These are phyloP conservation scores for Patiria pectinifera DNA, from an alignment of 53 echinoderm and acorn worm genomes.

Conservation along the genomic window DNA sequence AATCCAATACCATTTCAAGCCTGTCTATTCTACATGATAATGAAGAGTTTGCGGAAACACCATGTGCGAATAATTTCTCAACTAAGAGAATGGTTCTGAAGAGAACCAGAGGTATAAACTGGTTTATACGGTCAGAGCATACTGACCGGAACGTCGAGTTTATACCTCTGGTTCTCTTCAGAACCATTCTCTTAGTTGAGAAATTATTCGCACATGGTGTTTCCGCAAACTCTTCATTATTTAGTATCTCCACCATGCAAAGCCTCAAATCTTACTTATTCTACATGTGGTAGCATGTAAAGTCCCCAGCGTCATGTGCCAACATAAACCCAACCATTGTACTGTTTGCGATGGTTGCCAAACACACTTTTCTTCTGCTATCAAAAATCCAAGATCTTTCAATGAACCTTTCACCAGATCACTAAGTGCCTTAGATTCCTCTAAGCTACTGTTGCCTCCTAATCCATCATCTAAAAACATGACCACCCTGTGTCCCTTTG, in stretches of 20 bases:
- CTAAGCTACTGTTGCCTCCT: not conserved
- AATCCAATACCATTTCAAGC: not conserved
- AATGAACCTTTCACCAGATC: not conserved
- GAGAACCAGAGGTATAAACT: no score
- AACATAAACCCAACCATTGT: constrained; percentile 17
- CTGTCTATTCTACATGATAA: not conserved
- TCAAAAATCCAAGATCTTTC: not conserved
- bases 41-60: no score
- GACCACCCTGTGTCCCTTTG: not conserved
- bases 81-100: no score
- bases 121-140: no score
- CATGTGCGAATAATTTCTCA: no score
- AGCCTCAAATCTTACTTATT: no score
- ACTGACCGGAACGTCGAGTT: no score
- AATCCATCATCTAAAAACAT: constrained; percentile 11
- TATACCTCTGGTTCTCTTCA: no score
- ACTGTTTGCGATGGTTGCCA: constrained; percentile 12
- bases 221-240: no score
- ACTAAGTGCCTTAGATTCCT: not conserved
- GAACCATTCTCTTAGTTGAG: no score
- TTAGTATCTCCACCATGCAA: no score
- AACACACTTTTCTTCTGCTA: constrained; percentile 14
- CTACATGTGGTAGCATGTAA: not conserved
- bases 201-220: no score
- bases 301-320: not conserved